Evolutionary conservation across 2,797 vertebrate species (phyloP).

Genomic region (Danio albolineatus): DNA sequence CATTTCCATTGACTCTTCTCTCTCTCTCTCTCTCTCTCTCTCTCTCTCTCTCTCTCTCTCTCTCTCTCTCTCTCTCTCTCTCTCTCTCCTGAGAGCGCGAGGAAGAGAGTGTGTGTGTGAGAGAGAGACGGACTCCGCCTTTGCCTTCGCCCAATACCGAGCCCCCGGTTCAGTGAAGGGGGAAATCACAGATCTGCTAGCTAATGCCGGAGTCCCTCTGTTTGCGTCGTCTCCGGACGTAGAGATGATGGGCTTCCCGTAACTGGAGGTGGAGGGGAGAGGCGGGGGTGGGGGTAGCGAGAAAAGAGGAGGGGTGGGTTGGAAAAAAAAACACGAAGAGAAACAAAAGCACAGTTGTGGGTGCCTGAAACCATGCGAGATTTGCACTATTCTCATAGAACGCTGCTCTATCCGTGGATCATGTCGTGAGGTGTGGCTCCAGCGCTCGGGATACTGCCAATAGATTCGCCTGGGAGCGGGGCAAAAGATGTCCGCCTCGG

Average conservation of each 20-base stretch:
- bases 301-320: conserved; percentile 59
- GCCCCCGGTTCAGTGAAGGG: conserved; percentile 64
- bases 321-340: conserved; percentile 67
- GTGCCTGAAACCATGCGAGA: conserved; percentile 84
- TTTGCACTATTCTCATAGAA: conserved; percentile 72
- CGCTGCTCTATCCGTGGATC: conserved; percentile 70
- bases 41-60: too few species aligned
- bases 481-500: conserved; percentile 91
- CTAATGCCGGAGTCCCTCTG: conserved; percentile 61
- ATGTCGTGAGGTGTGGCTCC: conserved; percentile 82
- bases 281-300: conserved; percentile 70
- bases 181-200: conserved; percentile 62
- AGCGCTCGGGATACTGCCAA: conserved; percentile 77
- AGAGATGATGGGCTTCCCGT: conserved; percentile 80
- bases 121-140: conserved; percentile 71
- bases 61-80: too few species aligned
- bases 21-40: too few species aligned
- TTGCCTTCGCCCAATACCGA: conserved; percentile 61
- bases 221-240: conserved; percentile 64
- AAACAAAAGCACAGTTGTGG: conserved; percentile 83
- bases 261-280: conserved; percentile 78
- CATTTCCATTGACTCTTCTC: conserved; percentile 68
- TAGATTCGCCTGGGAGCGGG: conserved; percentile 80
- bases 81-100: conserved; percentile 44
- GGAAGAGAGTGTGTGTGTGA: conserved; percentile 49